phyloP scores from a whole-genome alignment of 2,888 invertebrate species.

The Lepidochrysops patricia region DNA sequence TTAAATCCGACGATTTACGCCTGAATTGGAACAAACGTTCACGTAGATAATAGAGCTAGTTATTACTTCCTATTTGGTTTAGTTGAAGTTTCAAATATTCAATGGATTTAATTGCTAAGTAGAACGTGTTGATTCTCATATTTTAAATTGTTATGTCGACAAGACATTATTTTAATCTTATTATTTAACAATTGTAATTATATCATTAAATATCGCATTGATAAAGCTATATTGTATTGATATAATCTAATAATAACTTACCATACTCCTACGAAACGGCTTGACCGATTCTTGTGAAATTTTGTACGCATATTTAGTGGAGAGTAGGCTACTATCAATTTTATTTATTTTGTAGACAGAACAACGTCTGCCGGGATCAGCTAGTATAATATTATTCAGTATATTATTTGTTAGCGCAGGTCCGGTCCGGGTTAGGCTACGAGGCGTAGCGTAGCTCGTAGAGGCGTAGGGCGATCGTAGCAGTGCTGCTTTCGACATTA shows the following conservation, averaged over 20 bases:
- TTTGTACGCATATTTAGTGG: too few species aligned
- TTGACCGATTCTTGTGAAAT: too few species aligned
- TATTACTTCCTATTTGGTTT: background rate
- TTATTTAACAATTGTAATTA: too few species aligned
- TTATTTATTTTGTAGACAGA: too few species aligned
- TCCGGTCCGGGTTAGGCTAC: background rate
- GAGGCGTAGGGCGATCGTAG: constrained; percentile 1
- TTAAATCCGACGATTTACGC: constrained; percentile 12
- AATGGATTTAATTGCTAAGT: background rate
- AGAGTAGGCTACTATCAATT: too few species aligned
- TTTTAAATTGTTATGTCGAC: background rate
- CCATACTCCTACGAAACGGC: too few species aligned
- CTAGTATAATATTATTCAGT: too few species aligned
- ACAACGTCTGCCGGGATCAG: too few species aligned
- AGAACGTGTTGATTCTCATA: background rate
- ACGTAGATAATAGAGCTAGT: background rate
- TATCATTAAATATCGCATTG: too few species aligned
- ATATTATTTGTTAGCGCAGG: constrained; percentile 5
- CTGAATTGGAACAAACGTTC: background rate
- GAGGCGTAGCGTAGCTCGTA: constrained; percentile 11
- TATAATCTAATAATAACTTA: too few species aligned
- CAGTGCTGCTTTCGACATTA: background rate
- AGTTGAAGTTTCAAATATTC: background rate
- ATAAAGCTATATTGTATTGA: too few species aligned
- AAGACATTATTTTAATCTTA: too few species aligned